phyloP scores from a whole-genome alignment of 1,140 invertebrate genomes.

The Brachionus manjavacas region DNA sequence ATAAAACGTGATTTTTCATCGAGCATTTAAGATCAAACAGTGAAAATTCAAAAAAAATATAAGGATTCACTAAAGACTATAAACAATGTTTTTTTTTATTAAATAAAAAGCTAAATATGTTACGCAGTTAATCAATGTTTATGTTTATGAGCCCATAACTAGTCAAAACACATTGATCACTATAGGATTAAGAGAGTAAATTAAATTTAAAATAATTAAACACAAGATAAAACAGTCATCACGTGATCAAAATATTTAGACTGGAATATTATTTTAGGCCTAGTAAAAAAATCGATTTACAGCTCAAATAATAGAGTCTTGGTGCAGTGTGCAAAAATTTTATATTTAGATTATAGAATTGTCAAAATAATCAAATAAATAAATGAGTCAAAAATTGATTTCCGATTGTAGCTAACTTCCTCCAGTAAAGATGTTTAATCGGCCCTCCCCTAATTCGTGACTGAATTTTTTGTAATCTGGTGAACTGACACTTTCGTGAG shows the following conservation, averaged over 20 bases:
- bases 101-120: neutral
- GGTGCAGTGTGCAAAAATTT: neutral
- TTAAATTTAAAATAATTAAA: neutral
- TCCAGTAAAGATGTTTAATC: no score
- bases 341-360: no score
- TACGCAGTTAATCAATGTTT: neutral
- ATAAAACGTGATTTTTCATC: neutral
- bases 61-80: neutral
- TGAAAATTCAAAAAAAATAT: neutral
- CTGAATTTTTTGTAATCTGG: no score
- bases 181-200: neutral
- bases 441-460: no score
- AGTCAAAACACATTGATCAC: neutral
- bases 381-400: no score
- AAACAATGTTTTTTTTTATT: neutral
- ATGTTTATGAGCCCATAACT: neutral
- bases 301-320: neutral
- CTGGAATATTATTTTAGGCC: neutral
- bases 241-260: neutral
- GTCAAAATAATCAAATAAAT: no score
- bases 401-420: no score
- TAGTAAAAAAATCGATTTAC: neutral
- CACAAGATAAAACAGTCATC: neutral
- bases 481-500: no score
- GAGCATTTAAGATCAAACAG: neutral